Base-by-base conservation (phyloP, 2,888 invertebrate species). In the Leptinotarsa tumamoca region DNA sequence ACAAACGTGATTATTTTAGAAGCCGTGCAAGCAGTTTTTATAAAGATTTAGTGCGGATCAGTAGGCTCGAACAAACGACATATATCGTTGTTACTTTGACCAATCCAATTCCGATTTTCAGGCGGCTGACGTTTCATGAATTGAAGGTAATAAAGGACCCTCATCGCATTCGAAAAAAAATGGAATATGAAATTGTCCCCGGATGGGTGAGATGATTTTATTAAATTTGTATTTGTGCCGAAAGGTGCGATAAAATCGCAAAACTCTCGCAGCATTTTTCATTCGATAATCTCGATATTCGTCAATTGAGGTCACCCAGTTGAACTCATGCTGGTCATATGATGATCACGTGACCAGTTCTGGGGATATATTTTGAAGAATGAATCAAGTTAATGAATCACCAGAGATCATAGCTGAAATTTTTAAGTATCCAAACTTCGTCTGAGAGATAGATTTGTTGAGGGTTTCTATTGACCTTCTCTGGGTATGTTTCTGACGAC, bases 11-110 rank as follows among this genome's bases (percentile, higher is more conserved):
- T 63, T 43, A 63, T 27, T 63, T 63, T 15, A 63, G 27, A 14
- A 33, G n/a, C 63, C n/a, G 33, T 63, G 63, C 63, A 63, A 63
- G 63, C 58, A 63, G 17, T 63, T 63, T 63, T 63, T 63, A n/a
- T 63, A 3, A 27, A 43, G 63, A 63, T 63, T 63, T 63, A 63
- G 63, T n/a, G n/a, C 43, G 63, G 63, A 63, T 63, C 63, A 63
- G 33, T 33, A 5, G n/a, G 43, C 63, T 43, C 43, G 33, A 43
- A 63, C n/a, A 43, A 43, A 43, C 63, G 63, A 14, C 63, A 63
- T 63, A 63, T 63, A 43, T 63, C 63, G 43, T 63, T 43, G 33
- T 63, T 43, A 63, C 43, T n/a, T 14, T 43, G 63, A 33, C 33
- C 63, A 63, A 43, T 63, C 43, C 33, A 43, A 63, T 27, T 63